Evolutionary conservation across 64 coral and sea anemone genomes (phyloP).

Genomic region (Trachythela sp.): DNA sequence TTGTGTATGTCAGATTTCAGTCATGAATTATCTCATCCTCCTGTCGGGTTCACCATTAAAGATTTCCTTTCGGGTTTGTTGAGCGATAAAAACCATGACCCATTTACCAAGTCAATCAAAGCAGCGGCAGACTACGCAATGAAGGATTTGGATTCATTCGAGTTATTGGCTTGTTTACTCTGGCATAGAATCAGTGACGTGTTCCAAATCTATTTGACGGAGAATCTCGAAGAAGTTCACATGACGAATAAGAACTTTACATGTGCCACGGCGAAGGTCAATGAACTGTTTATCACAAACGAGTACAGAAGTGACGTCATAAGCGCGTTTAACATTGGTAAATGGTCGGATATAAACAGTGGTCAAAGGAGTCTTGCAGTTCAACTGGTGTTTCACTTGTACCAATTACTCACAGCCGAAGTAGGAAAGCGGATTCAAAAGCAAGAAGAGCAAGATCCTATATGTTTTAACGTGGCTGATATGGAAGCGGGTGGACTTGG

Average conservation of each 20-base stretch:
- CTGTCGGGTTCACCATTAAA: too few species aligned
- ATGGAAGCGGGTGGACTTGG: constrained; percentile 10
- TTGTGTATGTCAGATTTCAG: too few species aligned
- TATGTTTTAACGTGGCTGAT: not conserved
- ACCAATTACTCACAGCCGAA: not conserved
- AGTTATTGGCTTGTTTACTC: not conserved
- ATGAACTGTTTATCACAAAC: not conserved
- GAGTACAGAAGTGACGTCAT: not conserved
- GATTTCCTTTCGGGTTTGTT: too few species aligned
- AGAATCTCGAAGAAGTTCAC: not conserved
- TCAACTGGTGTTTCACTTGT: not conserved
- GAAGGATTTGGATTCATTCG: not conserved
- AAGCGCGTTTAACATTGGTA: not conserved
- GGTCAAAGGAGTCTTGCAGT: constrained; percentile 18
- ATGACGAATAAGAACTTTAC: not conserved
- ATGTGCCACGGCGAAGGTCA: not conserved
- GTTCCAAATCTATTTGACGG: not conserved
- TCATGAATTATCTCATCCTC: too few species aligned
- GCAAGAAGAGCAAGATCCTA: not conserved
- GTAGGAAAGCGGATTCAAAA: not conserved
- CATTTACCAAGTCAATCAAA: too few species aligned
- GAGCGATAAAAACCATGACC: too few species aligned
- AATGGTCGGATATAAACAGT: not conserved
- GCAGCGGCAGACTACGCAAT: too few species aligned
- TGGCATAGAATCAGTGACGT: not conserved